Percentiles rank a stretch among this genome's conserved stretches.
phyloP scores from a whole-genome alignment of 2,113 vertebrate genomes.

The Thymallus thymallus region DNA sequence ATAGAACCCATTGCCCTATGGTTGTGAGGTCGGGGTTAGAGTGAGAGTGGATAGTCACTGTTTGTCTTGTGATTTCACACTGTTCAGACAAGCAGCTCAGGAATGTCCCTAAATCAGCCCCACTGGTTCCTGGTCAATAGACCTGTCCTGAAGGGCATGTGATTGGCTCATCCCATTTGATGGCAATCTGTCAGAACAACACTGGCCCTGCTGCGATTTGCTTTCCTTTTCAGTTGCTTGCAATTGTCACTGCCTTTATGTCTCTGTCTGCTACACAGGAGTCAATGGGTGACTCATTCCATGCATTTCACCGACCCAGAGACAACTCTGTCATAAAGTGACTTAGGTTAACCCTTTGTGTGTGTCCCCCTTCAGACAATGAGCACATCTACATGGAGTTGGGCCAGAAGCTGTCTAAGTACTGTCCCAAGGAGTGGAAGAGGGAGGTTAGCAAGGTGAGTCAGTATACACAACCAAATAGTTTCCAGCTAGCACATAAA shows the following conservation, averaged over 20 bases:
- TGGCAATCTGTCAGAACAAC: neutral
- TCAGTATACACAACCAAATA: neutral
- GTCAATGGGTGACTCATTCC: neutral
- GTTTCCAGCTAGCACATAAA: too few species aligned
- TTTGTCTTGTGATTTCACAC: conserved; percentile 7
- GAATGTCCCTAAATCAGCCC: conserved; percentile 5
- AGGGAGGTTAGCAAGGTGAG: conserved; percentile 96
- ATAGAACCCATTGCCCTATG: too few species aligned
- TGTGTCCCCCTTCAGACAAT: conserved; percentile 81
- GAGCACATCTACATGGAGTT: conserved; percentile 98
- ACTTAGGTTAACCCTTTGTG: conserved; percentile 7
- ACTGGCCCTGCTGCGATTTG: neutral
- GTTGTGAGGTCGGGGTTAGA: neutral
- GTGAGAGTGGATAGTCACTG: neutral
- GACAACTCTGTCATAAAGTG: neutral
- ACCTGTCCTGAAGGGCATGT: neutral
- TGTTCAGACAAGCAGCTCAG: conserved; percentile 1
- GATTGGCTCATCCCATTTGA: neutral
- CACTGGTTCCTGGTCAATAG: neutral
- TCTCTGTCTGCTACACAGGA: neutral
- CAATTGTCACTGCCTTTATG: neutral
- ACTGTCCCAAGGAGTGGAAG: conserved; percentile 99
- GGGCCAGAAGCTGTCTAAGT: conserved; percentile 96
- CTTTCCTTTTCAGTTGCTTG: neutral
- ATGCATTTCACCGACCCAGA: neutral